These are phyloP conservation scores for Potamarius usumacintae DNA, from an alignment of 2,113 vertebrate genomes.

Conservation along the genomic window DNA sequence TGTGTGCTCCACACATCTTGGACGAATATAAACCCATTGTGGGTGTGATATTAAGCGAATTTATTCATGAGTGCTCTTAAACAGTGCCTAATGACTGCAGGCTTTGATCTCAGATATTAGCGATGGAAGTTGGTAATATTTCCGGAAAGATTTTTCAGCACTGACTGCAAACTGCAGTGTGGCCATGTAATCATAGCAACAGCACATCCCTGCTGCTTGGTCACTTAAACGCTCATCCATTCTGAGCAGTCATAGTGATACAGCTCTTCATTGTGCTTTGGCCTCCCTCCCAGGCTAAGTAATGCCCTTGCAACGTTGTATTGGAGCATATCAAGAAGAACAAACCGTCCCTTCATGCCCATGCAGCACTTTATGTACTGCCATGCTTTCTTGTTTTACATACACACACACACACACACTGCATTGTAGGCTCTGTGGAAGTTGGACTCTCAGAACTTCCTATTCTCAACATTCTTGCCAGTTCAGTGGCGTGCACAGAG, in stretches of 20 bases:
- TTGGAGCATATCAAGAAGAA: slow-evolving; percentile 7
- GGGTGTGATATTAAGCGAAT: slow-evolving; percentile 1
- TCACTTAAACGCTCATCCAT: slow-evolving; percentile 49
- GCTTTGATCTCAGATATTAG: slow-evolving; percentile 16
- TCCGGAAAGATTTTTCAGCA: slow-evolving; percentile 18
- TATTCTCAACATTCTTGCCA: neutral
- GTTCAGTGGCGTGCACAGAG: slow-evolving; percentile 7
- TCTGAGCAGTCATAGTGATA: slow-evolving; percentile 50
- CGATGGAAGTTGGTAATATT: slow-evolving; percentile 10
- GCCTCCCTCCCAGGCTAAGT: slow-evolving; percentile 54
- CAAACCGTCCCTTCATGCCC: neutral
- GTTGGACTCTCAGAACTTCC: neutral
- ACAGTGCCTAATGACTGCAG: slow-evolving; percentile 9
- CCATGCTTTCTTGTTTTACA: slow-evolving; percentile 6
- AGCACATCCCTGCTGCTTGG: slow-evolving; percentile 27
- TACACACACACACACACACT: neutral
- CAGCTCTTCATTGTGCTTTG: slow-evolving; percentile 25
- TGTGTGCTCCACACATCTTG: neutral
- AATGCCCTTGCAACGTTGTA: slow-evolving; percentile 28
- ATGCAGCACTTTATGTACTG: slow-evolving; percentile 6
- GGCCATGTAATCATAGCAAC: slow-evolving; percentile 60
- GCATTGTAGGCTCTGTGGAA: neutral
- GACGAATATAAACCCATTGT: neutral
- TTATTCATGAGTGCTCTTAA: slow-evolving; percentile 36
- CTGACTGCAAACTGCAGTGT: slow-evolving; percentile 58